Evolutionary conservation across 2,113 vertebrate species (phyloP).

Genomic region (Eurypyga helias): DNA sequence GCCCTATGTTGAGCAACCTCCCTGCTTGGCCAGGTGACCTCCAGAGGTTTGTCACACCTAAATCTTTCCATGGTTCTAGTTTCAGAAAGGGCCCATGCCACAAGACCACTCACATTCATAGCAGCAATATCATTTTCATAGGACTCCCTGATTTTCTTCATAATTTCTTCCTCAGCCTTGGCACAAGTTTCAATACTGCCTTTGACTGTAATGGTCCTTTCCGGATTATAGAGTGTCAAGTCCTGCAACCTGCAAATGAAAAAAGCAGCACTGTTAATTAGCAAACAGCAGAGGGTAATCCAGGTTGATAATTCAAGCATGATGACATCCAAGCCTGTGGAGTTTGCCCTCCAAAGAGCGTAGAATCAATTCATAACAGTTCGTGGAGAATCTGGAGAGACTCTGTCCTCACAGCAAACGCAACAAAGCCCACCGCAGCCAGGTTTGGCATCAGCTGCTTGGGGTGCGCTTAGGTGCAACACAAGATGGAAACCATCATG

Average conservation of each 20-base stretch:
- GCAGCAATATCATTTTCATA: slow-evolving; percentile 97
- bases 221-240: slow-evolving; percentile 94
- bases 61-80: background rate
- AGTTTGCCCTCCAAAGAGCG: background rate
- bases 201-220: slow-evolving; percentile 95
- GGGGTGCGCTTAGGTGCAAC: background rate
- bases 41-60: background rate
- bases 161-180: slow-evolving; percentile 94
- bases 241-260: slow-evolving; percentile 87
- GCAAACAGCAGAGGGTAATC: background rate
- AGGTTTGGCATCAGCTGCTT: background rate
- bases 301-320: background rate
- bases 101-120: slow-evolving; percentile 91
- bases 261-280: slow-evolving; percentile 3
- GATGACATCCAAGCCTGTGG: fast-evolving
- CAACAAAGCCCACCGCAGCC: fast-evolving
- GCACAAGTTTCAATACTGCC: slow-evolving; percentile 89
- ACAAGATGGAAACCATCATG: fast-evolving
- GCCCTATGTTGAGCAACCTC: fast-evolving
- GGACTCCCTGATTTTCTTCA: slow-evolving; percentile 97
- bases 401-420: background rate
- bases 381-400: background rate
- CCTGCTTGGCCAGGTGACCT: background rate
- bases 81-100: background rate
- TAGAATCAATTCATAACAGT: background rate